Base-by-base conservation (phyloP, 2,797 vertebrate genomes). In the Protonibea diacanthus region DNA sequence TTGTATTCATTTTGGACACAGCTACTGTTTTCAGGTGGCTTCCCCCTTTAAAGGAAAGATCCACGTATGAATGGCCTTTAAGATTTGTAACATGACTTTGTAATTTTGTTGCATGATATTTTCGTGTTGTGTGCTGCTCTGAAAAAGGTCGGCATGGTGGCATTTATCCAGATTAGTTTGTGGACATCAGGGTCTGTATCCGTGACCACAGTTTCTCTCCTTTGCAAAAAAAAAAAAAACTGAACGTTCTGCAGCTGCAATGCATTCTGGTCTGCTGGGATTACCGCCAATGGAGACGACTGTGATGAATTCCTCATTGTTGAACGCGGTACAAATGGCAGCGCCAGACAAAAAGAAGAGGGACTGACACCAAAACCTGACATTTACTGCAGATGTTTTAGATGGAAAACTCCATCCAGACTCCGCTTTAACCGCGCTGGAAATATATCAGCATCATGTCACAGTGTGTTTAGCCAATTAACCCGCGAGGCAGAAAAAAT, bases 331-430 rank as follows among this genome's bases (percentile, higher is more conserved):
- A 65, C 56, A 84, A 78, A 62, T 59, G 69, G 58, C 65, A 72
- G 75, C 74, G 45, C 61, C 71, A 74, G 45, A 87, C 64, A 79
- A 81, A 82, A 62, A 58, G 53, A 81, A 81, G 82, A 62, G 63
- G 53, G 56, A 58, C 29, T 57, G 65, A 85, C 67, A 82, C 51
- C 44, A 49, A 78, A 84, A 85, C 56, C 68, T 79, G 78, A 82
- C 67, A 79, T 84, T 86, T 75, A 66, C 80, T n/a, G 11, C 78
- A 70, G 81, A 83, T 79, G 72, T 83, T 83, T 73, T 9, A 68
- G 74, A 84, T 83, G 12, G 60, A 69, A 71, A 83, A 61, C 53
- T 38, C 18, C 40, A 55, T 59, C 75, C 57, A 68, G 49, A 70
- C 78, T 57, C 47, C 27, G 23, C 47, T 56, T 23, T 23, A 55